These are phyloP conservation scores for Eristalis arbustorum DNA, from an alignment of 2,888 invertebrate genomes.

Conservation along the genomic window DNA sequence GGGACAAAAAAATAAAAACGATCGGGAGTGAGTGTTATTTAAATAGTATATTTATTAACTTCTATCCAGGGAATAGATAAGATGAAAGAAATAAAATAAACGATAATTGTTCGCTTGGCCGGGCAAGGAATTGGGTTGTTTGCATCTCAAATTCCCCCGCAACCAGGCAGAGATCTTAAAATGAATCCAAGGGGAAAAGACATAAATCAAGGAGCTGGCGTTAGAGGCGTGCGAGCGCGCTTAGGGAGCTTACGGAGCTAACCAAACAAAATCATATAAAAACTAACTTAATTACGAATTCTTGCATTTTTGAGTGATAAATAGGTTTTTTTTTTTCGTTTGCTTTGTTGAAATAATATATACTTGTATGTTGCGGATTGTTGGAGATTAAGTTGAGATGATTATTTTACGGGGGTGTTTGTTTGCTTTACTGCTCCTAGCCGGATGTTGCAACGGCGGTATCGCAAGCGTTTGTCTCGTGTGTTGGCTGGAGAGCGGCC, in stretches of 20 bases:
- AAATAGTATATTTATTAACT: neutral
- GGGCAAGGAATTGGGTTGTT: neutral
- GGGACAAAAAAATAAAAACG: neutral
- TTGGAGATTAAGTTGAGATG: neutral
- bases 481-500: conserved; percentile 81
- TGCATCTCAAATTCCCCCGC: neutral
- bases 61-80: neutral
- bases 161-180: conserved; percentile 17
- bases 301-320: too few species aligned
- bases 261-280: too few species aligned
- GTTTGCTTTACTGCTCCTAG: conserved; percentile 76
- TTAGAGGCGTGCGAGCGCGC: neutral
- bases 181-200: neutral
- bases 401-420: neutral
- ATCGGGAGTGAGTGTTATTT: neutral
- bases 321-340: too few species aligned
- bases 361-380: neutral
- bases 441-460: conserved; percentile 84
- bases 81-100: neutral
- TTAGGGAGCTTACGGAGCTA: neutral
- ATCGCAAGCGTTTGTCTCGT: conserved; percentile 81
- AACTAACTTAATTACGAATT: too few species aligned
- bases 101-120: neutral
- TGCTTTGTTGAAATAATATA: too few species aligned
- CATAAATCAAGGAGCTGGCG: neutral